Base-by-base conservation (phyloP, 1,140 invertebrate species). In the Temnothorax longispinosus region DNA sequence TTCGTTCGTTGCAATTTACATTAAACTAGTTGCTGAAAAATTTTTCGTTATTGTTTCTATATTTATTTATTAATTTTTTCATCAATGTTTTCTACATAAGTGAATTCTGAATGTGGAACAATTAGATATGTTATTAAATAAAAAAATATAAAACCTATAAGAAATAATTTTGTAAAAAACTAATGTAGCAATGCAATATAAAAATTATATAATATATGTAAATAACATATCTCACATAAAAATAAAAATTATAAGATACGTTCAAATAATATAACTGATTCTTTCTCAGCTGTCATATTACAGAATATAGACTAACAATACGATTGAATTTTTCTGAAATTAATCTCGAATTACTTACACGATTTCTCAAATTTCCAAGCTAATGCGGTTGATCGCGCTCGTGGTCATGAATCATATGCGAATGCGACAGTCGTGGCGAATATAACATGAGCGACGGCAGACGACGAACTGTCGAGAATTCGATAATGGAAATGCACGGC, bases 401-500 rank as follows among this genome's bases (percentile, higher is more conserved):
- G n/a, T 52, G 54, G 11, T 38, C n/a, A 52, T 52, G 35, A 6
- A 52, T 72, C 11, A 52, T 18, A 75, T n/a, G 32, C 35, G 32
- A 56, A 52, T 38, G 32, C 18, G 11, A 38, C n/a, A 56, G 60
- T n/a, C 76, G 77, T 77, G 78, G 65, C 82, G 78, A 92, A 58
- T 41, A 76, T 41, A 76, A 76, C 88, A 74, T 72, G 85, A 86
- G 71, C 89, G 80, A 86, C 58, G 35, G 71, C 64, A 85, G 81
- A 82, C 86, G 77, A 82, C 64, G 67, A 89, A 89, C 89, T 90
- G 87, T 82, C 56, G 82, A 64, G 88, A 90, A 90, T 88, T 90
- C 88, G 87, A 91, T 92, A 90, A 92, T 91, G 91, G 84, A 92
- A 91, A 88, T 85, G 88, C 85, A 56, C 15, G 50, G 41, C 71